A percentile compares a stretch with the other conserved stretches of the same genome.
These are phyloP conservation scores for Microplitis mediator DNA, from an alignment of 1,140 invertebrate genomes.

Conservation along the genomic window DNA sequence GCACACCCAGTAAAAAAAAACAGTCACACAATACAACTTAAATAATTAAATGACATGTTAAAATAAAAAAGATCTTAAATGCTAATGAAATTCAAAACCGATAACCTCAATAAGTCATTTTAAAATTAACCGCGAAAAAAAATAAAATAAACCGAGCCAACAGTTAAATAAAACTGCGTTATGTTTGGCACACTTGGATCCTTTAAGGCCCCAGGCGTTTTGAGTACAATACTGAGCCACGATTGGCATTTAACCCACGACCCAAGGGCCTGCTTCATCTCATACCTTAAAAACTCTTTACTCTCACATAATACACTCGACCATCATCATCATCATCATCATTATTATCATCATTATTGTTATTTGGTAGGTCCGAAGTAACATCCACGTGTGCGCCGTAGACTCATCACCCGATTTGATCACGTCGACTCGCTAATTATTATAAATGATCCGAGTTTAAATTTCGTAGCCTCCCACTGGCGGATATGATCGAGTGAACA, in stretches of 20 bases:
- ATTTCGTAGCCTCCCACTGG: not conserved
- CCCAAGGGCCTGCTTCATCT: not conserved
- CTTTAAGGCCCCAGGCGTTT: not conserved
- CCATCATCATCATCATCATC: not conserved
- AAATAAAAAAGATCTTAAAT: too few species aligned
- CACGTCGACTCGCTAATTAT: not conserved
- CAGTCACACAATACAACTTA: too few species aligned
- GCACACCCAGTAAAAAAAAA: too few species aligned
- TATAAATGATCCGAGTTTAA: not conserved
- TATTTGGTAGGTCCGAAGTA: too few species aligned
- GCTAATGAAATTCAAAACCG: too few species aligned
- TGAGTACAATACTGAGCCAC: not conserved
- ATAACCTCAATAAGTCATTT: too few species aligned
- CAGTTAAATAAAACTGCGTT: too few species aligned
- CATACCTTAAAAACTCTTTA: not conserved
- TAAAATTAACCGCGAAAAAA: too few species aligned
- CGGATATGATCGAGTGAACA: not conserved
- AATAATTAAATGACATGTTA: too few species aligned
- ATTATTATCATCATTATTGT: not conserved
- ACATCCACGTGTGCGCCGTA: not conserved
- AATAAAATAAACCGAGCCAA: too few species aligned
- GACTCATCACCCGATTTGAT: not conserved
- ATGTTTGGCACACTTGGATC: too few species aligned
- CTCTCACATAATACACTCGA: not conserved
- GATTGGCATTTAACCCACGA: conserved; percentile 1